Conservation (phyloP, 2,888 invertebrate species). For the Morpho helenor region DNA sequence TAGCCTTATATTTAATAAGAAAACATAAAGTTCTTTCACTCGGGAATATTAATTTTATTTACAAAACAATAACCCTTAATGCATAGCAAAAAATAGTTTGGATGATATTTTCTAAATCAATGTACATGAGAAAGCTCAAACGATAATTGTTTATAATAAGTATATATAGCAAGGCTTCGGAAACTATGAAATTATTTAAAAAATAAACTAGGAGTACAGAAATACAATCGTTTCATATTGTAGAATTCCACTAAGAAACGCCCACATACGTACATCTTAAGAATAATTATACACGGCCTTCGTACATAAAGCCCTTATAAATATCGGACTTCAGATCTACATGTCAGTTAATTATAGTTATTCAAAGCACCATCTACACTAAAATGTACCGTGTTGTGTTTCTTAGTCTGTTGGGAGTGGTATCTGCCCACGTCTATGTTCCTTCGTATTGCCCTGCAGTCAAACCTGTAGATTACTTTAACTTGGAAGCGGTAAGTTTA, state of each 20-base stretch:
- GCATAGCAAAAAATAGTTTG: too few species aligned
- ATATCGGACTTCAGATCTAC: not conserved
- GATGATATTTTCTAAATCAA: too few species aligned
- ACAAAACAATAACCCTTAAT: too few species aligned
- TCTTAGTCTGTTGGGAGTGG: conserved; percentile 41
- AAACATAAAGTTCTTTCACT: too few species aligned
- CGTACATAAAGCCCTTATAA: not conserved
- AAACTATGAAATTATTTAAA: too few species aligned
- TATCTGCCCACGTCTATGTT: conserved; percentile 47
- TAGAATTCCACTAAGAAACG: not conserved
- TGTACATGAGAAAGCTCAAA: too few species aligned
- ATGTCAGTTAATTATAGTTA: conserved; percentile 15
- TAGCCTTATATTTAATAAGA: too few species aligned
- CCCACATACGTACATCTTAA: not conserved
- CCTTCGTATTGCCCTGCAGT: conserved; percentile 56
- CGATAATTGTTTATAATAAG: too few species aligned
- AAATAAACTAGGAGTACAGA: too few species aligned
- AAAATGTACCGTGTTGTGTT: conserved; percentile 50
- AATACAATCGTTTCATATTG: not conserved
- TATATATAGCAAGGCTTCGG: too few species aligned
- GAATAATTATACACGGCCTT: not conserved
- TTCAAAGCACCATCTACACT: conserved; percentile 24
- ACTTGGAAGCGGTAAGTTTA: conserved; percentile 44
- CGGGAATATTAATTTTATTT: too few species aligned
- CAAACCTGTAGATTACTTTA: conserved; percentile 54